A percentile compares a stretch with the other conserved stretches of the same genome.
These are phyloP conservation scores for Paracentrotus lividus DNA, from an alignment of 53 echinoderm and acorn worm species.

Conservation along the genomic window DNA sequence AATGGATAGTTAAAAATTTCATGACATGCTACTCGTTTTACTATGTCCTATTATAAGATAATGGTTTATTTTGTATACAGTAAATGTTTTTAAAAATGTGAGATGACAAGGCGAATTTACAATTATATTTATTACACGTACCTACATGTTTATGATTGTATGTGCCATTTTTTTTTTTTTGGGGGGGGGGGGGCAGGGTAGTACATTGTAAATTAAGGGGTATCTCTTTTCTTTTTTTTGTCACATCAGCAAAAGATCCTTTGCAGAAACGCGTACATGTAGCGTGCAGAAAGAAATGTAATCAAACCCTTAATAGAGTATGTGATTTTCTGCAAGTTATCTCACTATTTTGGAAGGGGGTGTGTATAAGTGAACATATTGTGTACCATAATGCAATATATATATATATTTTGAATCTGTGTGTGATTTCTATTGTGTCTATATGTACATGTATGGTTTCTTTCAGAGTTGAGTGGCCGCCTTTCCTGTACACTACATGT, in stretches of 20 bases:
- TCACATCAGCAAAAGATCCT: background rate
- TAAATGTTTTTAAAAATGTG: background rate
- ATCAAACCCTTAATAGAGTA: background rate
- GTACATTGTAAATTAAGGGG: too few relatives aligned
- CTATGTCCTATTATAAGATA: too few relatives aligned
- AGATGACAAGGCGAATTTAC: too few relatives aligned
- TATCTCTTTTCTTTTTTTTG: background rate
- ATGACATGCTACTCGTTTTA: too few relatives aligned
- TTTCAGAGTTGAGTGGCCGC: background rate
- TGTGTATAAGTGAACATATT: conserved; percentile 24
- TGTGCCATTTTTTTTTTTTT: too few relatives aligned
- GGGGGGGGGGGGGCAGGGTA: too few relatives aligned
- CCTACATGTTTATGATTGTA: too few relatives aligned
- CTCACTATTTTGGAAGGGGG: too few relatives aligned
- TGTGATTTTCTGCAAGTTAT: background rate
- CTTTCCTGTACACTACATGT: background rate
- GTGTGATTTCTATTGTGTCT: background rate
- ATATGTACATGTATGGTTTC: background rate
- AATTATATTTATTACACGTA: too few relatives aligned
- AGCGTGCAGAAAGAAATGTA: background rate
- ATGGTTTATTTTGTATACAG: background rate
- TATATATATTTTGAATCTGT: conserved; percentile 36
- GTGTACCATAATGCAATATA: conserved; percentile 32
- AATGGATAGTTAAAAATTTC: too few relatives aligned
- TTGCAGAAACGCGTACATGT: background rate